Evolutionary conservation across 2,888 invertebrate genomes (phyloP).

Genomic region (Thymelicus acteon): DNA sequence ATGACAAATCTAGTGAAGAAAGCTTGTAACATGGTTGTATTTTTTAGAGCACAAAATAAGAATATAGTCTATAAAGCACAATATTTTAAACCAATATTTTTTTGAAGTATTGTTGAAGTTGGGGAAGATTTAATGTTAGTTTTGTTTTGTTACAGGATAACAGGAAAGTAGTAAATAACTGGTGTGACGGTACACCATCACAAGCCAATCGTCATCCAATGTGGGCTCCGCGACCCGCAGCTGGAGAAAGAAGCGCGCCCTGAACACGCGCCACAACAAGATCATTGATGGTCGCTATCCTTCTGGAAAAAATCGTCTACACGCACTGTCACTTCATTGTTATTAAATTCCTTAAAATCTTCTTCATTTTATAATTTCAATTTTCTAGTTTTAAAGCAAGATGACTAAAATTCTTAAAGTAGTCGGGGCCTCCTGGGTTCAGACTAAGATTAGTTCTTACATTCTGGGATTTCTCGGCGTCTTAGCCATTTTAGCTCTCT

Average conservation of each 20-base stretch:
- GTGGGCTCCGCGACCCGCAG: slow-evolving; percentile 60
- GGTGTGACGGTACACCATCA: slow-evolving; percentile 60
- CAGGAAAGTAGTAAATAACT: slow-evolving; percentile 56
- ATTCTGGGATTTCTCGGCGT: slow-evolving; percentile 88
- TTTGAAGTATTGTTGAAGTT: too few relatives aligned
- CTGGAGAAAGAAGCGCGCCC: slow-evolving; percentile 61
- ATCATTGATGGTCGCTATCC: slow-evolving; percentile 77
- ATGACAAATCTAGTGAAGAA: too few relatives aligned
- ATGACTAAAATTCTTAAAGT: slow-evolving; percentile 89
- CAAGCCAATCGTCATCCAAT: slow-evolving; percentile 61
- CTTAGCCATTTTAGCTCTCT: slow-evolving; percentile 88
- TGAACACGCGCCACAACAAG: slow-evolving; percentile 60
- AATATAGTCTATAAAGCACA: too few relatives aligned
- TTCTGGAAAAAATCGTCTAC: slow-evolving; percentile 75
- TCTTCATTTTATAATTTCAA: slow-evolving; percentile 77
- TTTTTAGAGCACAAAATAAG: too few relatives aligned
- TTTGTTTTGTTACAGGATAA: slow-evolving; percentile 74
- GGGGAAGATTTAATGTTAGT: background rate
- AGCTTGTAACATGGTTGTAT: too few relatives aligned
- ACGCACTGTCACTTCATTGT: slow-evolving; percentile 84
- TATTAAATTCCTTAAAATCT: slow-evolving; percentile 82
- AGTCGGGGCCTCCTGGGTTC: slow-evolving; percentile 91
- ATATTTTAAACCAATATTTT: too few relatives aligned
- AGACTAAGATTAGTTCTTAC: slow-evolving; percentile 90
- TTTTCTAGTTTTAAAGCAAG: slow-evolving; percentile 46